These are phyloP conservation scores for Eupristina koningsbergeri DNA, from an alignment of 1,140 invertebrate species.

Conservation along the genomic window DNA sequence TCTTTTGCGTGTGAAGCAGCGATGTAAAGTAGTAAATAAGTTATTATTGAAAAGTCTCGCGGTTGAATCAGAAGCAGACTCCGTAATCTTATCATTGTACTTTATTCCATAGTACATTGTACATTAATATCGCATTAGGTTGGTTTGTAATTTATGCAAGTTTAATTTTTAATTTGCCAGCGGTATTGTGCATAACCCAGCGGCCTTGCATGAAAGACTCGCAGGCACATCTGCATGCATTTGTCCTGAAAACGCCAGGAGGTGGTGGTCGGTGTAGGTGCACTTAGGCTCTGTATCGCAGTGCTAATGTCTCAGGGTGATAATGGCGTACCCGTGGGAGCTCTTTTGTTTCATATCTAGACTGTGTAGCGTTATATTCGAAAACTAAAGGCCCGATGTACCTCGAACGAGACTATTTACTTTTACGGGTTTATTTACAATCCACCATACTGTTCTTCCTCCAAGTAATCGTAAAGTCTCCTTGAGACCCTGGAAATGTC, in stretches of 20 bases:
- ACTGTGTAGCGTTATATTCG: not conserved
- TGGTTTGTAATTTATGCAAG: not conserved
- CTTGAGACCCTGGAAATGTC: not conserved
- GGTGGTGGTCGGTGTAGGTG: constrained; percentile 35
- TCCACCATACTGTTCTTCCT: not conserved
- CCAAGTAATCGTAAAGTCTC: not conserved
- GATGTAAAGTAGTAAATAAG: no score
- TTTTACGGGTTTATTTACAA: constrained; percentile 30
- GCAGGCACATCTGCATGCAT: not conserved
- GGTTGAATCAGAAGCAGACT: no score
- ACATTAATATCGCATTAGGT: not conserved
- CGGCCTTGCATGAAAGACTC: not conserved
- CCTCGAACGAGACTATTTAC: not conserved
- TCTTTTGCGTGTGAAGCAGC: no score
- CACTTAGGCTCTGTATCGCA: constrained; percentile 11
- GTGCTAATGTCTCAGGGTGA: constrained; percentile 56
- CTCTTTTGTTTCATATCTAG: constrained; percentile 55
- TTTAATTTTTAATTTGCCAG: not conserved
- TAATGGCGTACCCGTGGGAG: constrained; percentile 59
- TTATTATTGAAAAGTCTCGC: no score
- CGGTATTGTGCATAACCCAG: not conserved
- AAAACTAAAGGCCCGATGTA: not conserved
- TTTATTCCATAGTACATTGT: no score
- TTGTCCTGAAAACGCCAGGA: not conserved
- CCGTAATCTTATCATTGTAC: no score